Base-by-base conservation (phyloP, 2,797 vertebrate genomes). In the Enteromius mattozi region DNA sequence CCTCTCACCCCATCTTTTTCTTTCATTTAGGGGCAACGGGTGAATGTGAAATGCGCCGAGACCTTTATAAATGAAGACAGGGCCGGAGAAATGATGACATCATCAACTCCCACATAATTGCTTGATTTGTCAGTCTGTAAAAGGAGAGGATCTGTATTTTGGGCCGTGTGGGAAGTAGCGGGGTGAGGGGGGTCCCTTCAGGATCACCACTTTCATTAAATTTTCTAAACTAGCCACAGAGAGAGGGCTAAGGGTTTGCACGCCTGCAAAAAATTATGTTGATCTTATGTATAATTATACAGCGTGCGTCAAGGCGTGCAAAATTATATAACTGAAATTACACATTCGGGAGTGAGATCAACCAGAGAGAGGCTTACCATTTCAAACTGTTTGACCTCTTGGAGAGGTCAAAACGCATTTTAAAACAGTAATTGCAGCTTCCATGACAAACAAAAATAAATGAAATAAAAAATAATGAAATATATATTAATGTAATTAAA, bases 31-130 rank as follows among this genome's bases (percentile, higher is more conserved):
- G 69, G 81, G 87, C 85, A 82, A 80, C 7, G 72, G 72, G 75
- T 89, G 92, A 93, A 93, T 92, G 88, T 90, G 88, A 93, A 94
- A 93, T 93, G 88, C 90, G 92, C 89, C 89, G 89, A 85, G 88
- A 91, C 90, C 90, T 89, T 92, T 92, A 92, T 90, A 88, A 83
- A 91, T 88, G 82, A 86, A 87, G 81, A 59, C 70, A 69, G 47
- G 87, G 78, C 82, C 63, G 83, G 84, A 91, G 93, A 93, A 93
- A 92, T 93, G 91, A 94, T 94, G 94, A 94, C 93, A 95, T 95
- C 93, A 95, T 95, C 92, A 92, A 88, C 92, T 93, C 88, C 88
- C 33, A 79, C 86, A 80, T 94, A 94, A 94, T 93, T 92, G 90
- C 93, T 92, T 92, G 92, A 92, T 95, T 94, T 94, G 91, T 94